Evolutionary conservation across 2,888 invertebrate species (phyloP).

Genomic region (Taphrorychus bicolor): DNA sequence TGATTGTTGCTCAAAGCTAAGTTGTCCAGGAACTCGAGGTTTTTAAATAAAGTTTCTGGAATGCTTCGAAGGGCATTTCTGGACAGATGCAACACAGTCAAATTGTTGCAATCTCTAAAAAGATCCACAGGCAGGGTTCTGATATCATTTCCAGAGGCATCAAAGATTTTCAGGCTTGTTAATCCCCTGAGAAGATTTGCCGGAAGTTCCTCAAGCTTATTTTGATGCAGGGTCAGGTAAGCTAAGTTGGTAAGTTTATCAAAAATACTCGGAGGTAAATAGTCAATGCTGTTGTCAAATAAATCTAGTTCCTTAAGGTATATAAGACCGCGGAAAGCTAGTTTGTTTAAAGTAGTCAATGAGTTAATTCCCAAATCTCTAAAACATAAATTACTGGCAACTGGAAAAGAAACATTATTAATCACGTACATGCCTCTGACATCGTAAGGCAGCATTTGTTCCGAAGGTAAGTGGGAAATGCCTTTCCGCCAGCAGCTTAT

Average conservation of each 20-base stretch:
- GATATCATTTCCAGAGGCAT: slow-evolving; percentile 72
- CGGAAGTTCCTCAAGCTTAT: slow-evolving; percentile 69
- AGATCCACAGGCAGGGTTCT: slow-evolving; percentile 65
- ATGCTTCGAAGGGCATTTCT: slow-evolving; percentile 69
- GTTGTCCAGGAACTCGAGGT: slow-evolving; percentile 67
- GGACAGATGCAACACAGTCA: slow-evolving; percentile 71
- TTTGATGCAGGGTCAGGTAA: slow-evolving; percentile 72
- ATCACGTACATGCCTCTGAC: slow-evolving; percentile 67
- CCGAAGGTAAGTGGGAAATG: slow-evolving; percentile 66
- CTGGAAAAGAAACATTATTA: slow-evolving; percentile 49
- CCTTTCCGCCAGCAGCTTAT: slow-evolving; percentile 74
- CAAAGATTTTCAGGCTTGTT: slow-evolving; percentile 70
- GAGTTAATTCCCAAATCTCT: slow-evolving; percentile 78
- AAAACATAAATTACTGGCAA: slow-evolving; percentile 30
- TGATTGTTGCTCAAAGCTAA: slow-evolving; percentile 75
- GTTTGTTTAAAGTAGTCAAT: slow-evolving; percentile 72
- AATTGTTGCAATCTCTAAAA: slow-evolving; percentile 65
- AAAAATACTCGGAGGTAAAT: slow-evolving; percentile 71
- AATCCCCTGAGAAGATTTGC: slow-evolving; percentile 66
- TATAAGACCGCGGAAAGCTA: slow-evolving; percentile 71
- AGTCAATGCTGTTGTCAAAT: slow-evolving; percentile 76
- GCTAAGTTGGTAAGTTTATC: slow-evolving; percentile 68
- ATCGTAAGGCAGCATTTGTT: slow-evolving; percentile 70
- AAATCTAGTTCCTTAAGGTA: slow-evolving; percentile 72
- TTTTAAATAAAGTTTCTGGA: slow-evolving; percentile 66